phyloP scores from a whole-genome alignment of 2,797 vertebrate species.

The Oreortyx pictus region DNA sequence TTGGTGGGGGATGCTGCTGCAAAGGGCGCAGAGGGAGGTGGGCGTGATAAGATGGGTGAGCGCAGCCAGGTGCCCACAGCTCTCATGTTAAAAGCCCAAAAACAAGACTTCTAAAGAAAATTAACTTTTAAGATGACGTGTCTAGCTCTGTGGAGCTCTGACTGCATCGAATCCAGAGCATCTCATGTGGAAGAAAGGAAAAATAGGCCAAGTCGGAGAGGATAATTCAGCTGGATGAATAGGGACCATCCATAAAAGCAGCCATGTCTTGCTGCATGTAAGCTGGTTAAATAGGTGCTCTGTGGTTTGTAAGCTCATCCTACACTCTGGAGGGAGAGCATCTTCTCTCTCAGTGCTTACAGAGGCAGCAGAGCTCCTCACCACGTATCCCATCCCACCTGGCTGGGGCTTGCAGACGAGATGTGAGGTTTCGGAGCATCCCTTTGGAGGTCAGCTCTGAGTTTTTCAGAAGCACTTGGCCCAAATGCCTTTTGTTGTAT shows the following conservation, averaged over 20 bases:
- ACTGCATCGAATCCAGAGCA: background rate
- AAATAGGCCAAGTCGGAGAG: slow-evolving; percentile 68
- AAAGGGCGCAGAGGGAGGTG: rapidly evolving
- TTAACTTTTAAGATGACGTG: slow-evolving; percentile 17
- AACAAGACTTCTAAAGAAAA: background rate
- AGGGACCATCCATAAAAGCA: rapidly evolving
- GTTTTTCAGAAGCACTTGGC: background rate
- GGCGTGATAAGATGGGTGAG: background rate
- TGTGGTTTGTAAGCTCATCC: background rate
- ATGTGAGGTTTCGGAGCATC: background rate
- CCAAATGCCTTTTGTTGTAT: background rate
- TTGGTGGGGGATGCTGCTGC: rapidly evolving
- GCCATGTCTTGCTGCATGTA: background rate
- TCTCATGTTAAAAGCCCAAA: background rate
- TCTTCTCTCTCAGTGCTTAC: background rate
- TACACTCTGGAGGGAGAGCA: background rate
- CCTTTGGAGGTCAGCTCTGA: background rate
- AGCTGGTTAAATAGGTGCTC: background rate
- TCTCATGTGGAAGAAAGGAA: slow-evolving; percentile 59
- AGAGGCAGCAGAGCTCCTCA: background rate
- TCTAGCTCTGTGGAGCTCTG: slow-evolving; percentile 31
- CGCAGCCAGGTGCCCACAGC: rapidly evolving
- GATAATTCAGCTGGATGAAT: slow-evolving; percentile 19
- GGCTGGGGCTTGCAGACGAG: background rate
- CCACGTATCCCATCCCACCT: background rate